phyloP scores from a whole-genome alignment of 2,797 vertebrate genomes.

The Aselliscus stoliczkanus region DNA sequence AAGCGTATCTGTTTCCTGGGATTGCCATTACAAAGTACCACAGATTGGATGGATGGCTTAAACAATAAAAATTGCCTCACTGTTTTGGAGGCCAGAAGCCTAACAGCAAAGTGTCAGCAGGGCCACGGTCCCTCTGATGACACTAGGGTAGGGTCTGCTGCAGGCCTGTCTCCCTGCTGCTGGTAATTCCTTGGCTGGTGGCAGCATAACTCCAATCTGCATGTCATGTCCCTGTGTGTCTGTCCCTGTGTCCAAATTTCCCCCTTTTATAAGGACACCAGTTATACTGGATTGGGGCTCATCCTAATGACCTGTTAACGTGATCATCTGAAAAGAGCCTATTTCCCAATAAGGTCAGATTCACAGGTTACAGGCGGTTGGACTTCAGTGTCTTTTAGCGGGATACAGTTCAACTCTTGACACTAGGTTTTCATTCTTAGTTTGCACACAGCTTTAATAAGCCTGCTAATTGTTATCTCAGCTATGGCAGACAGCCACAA shows the following conservation, averaged over 20 bases:
- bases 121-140: not conserved
- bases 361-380: not conserved
- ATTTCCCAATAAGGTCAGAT: not conserved
- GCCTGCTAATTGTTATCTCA: not conserved
- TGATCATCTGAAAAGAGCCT: not conserved
- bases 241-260: not conserved
- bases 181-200: not conserved
- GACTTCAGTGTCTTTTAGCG: not conserved
- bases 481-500: not conserved
- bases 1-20: not conserved
- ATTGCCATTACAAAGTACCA: not conserved
- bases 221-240: not conserved
- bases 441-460: slow-evolving; percentile 10
- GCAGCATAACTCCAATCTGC: not conserved
- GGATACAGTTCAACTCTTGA: not conserved
- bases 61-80: not conserved
- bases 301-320: not conserved
- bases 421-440: not conserved
- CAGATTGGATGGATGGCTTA: not conserved
- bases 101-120: not conserved
- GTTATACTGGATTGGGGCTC: not conserved
- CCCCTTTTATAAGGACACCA: not conserved
- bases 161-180: not conserved
- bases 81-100: not conserved
- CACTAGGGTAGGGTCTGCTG: not conserved